A percentile compares a stretch with the other conserved stretches of the same genome.
Evolutionary conservation across 1,140 invertebrate genomes (phyloP).

Genomic region (Diabrotica virgifera): DNA sequence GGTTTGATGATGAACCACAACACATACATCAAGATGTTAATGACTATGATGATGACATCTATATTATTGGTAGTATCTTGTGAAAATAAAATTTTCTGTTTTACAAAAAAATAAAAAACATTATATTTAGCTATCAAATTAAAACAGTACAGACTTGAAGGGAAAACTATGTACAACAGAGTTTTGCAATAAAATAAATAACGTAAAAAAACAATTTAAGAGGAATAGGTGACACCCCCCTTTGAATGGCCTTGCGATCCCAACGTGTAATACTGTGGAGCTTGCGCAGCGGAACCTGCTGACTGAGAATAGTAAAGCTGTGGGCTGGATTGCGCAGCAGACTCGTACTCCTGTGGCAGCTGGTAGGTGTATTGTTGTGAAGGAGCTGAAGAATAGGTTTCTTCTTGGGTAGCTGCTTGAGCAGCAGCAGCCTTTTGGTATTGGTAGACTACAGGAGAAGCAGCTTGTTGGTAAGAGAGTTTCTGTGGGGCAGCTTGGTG

Average conservation of each 20-base stretch:
- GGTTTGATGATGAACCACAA: too few species aligned
- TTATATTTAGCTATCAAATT: background rate
- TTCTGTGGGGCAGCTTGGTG: constrained; percentile 6
- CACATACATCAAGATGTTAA: too few species aligned
- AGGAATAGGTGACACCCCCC: background rate
- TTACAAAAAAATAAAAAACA: background rate
- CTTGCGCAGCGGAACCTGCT: constrained; percentile 1
- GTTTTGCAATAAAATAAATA: background rate
- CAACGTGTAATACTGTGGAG: constrained; percentile 13
- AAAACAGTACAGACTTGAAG: background rate
- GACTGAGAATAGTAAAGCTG: constrained; percentile 5
- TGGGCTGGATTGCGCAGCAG: background rate
- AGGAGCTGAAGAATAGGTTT: background rate
- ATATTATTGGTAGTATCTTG: too few species aligned
- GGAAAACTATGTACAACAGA: constrained; percentile 10
- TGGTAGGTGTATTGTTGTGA: constrained; percentile 11
- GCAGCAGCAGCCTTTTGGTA: background rate
- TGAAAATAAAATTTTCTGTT: too few species aligned
- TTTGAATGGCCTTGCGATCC: background rate
- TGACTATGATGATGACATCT: too few species aligned
- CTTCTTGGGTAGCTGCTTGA: constrained; percentile 3
- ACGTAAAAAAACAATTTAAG: background rate
- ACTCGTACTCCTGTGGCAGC: constrained; percentile 10
- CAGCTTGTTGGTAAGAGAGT: constrained; percentile 5
- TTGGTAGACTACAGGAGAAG: constrained; percentile 10